phyloP scores from a whole-genome alignment of 2,888 invertebrate genomes.

The Branchipolynoe longqiensis region DNA sequence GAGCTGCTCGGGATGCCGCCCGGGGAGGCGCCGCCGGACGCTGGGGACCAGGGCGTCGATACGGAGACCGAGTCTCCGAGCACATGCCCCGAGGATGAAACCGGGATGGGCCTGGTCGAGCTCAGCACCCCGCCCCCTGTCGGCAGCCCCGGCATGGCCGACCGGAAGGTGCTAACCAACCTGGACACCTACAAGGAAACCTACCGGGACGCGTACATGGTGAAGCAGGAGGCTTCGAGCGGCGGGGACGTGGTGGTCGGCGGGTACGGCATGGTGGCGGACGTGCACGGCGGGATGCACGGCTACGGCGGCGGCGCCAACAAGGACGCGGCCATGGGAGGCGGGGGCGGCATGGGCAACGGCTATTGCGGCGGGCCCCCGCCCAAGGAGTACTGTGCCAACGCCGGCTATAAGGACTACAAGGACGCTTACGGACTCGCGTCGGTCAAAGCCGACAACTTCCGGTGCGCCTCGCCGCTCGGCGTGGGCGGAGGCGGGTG shows the following conservation, averaged over 20 bases:
- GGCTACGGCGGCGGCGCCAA: background rate
- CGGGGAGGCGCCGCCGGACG: background rate
- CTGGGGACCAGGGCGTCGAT: background rate
- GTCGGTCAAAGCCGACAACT: background rate
- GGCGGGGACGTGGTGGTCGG: background rate
- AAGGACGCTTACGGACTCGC: background rate
- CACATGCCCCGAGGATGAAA: background rate
- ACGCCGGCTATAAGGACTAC: too few species aligned
- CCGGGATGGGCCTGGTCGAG: background rate
- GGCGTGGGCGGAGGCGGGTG: background rate
- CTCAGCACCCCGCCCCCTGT: slow-evolving; percentile 8
- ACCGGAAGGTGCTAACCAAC: slow-evolving; percentile 40
- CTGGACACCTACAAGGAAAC: slow-evolving; percentile 42
- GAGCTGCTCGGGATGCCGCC: background rate
- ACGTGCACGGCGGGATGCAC: background rate
- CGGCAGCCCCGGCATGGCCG: background rate
- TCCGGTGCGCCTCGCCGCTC: background rate
- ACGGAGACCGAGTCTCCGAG: background rate
- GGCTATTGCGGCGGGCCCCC: background rate
- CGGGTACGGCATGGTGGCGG: background rate
- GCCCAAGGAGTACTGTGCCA: background rate
- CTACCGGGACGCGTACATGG: slow-evolving; percentile 19
- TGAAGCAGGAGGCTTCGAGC: background rate
- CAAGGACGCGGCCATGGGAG: background rate
- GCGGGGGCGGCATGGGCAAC: background rate